phyloP scores from a whole-genome alignment of 2,113 vertebrate species.

The Phrynosoma blainvillii region DNA sequence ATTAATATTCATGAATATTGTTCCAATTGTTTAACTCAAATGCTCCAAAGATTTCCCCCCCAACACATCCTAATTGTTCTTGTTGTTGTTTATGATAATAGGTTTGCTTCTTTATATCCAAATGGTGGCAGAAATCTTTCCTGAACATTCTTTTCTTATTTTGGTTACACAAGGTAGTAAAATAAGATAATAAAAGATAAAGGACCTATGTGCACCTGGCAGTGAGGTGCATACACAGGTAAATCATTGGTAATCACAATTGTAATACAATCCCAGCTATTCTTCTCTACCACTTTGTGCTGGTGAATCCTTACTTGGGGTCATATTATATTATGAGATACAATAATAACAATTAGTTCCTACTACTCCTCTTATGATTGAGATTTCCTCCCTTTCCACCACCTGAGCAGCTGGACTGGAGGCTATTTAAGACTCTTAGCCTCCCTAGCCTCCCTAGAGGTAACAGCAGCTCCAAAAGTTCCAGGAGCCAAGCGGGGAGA shows the following conservation, averaged over 20 bases:
- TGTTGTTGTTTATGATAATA: background rate
- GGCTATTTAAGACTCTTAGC: no score
- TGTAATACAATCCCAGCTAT: constrained; percentile 19
- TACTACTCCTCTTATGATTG: constrained; percentile 1
- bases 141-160: constrained; percentile 18
- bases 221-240: constrained; percentile 6
- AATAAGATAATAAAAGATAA: constrained; percentile 41
- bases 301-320: background rate
- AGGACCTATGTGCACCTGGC: constrained; percentile 24
- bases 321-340: constrained; percentile 1
- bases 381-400: no score
- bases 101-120: background rate
- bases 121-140: background rate
- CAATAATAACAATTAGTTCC: background rate
- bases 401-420: no score
- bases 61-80: background rate
- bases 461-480: no score
- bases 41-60: background rate
- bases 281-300: background rate
- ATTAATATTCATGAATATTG: constrained; percentile 8
- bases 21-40: constrained; percentile 4
- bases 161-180: constrained; percentile 36
- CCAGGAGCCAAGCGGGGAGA: no score
- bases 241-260: constrained; percentile 20
- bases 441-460: no score